phyloP scores from a whole-genome alignment of 2,888 invertebrate species.

The Hirtodrosophila histrioides region DNA sequence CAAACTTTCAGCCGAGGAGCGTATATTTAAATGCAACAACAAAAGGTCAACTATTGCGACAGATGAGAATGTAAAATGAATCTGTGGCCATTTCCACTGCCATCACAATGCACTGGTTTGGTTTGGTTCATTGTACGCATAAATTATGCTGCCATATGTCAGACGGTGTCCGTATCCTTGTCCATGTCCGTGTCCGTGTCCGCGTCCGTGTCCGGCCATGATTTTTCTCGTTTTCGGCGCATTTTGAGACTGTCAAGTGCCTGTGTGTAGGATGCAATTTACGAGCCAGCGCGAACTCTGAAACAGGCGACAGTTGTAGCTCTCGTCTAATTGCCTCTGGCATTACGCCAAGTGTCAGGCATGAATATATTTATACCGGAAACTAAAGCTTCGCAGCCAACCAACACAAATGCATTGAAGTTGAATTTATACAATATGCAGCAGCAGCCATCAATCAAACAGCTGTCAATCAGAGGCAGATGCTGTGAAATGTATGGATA shows the following conservation, averaged over 20 bases:
- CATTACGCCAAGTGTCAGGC: slow-evolving; percentile 57
- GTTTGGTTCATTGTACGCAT: slow-evolving; percentile 76
- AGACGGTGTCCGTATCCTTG: slow-evolving; percentile 35
- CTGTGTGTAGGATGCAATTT: slow-evolving; percentile 56
- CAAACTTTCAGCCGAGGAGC: slow-evolving; percentile 26
- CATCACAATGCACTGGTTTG: slow-evolving; percentile 59
- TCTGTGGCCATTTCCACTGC: slow-evolving; percentile 41
- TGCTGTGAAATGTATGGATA: slow-evolving; percentile 2
- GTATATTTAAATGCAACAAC: slow-evolving; percentile 44
- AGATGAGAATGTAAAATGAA: slow-evolving; percentile 54
- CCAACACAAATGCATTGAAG: slow-evolving; percentile 10
- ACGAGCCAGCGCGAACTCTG: slow-evolving; percentile 32
- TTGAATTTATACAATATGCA: slow-evolving; percentile 30
- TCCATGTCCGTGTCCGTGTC: slow-evolving; percentile 4
- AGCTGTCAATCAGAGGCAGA: slow-evolving; percentile 50
- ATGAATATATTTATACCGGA: slow-evolving; percentile 22
- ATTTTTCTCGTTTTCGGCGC: slow-evolving; percentile 30
- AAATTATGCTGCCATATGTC: slow-evolving; percentile 76
- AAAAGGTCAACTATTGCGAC: slow-evolving; percentile 38
- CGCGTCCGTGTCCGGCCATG: slow-evolving; percentile 6
- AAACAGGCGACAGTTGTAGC: slow-evolving; percentile 33
- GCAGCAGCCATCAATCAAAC: slow-evolving; percentile 47
- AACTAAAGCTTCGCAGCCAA: slow-evolving; percentile 13
- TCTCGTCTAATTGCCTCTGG: slow-evolving; percentile 69
- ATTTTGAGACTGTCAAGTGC: slow-evolving; percentile 52